phyloP scores from a whole-genome alignment of 2,797 vertebrate genomes.

The Siniperca scherzeri region DNA sequence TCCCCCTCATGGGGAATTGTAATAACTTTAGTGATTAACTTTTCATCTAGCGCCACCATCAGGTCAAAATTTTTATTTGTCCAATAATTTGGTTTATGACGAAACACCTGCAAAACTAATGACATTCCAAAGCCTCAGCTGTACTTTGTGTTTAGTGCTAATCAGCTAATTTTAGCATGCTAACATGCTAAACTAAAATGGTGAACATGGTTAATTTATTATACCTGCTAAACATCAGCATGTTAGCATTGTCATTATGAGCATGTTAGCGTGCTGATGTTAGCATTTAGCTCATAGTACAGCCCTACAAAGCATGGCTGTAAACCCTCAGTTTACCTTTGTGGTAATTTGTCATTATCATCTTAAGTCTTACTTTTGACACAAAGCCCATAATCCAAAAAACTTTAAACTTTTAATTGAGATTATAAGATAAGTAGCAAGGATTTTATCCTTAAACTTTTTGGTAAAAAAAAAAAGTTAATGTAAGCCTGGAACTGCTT shows the following conservation, averaged over 20 bases:
- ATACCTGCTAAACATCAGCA: background rate
- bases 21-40: too few relatives aligned
- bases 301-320: too few relatives aligned
- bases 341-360: background rate
- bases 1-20: too few relatives aligned
- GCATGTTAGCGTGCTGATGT: too few relatives aligned
- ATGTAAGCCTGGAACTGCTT: background rate
- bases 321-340: background rate
- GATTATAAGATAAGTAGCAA: background rate
- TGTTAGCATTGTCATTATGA: background rate
- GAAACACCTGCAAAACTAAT: background rate
- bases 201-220: background rate
- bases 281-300: background rate
- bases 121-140: too few relatives aligned
- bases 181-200: background rate
- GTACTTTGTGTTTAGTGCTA: background rate
- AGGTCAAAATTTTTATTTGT: background rate
- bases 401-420: background rate
- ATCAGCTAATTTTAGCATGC: background rate
- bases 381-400: background rate
- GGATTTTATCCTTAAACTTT: background rate
- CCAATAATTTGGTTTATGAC: too few relatives aligned
- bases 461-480: background rate
- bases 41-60: too few relatives aligned
- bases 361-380: background rate